Percentiles rank a stretch among this genome's conserved stretches.
Evolutionary conservation across 2,797 vertebrate genomes (phyloP).

Genomic region (Hyperoplus lanceolatus): DNA sequence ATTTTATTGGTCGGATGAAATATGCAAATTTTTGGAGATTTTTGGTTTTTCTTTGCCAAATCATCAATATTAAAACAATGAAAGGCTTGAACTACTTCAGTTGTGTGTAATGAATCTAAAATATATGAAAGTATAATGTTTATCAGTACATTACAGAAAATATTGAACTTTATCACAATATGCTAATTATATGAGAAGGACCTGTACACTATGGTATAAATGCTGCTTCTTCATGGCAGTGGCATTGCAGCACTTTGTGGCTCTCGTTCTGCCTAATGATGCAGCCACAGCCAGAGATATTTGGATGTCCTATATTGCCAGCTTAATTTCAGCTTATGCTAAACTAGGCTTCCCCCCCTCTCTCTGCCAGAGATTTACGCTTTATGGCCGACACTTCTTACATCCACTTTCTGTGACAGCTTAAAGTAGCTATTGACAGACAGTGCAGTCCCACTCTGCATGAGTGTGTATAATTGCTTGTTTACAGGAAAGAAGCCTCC

Average conservation of each 20-base stretch:
- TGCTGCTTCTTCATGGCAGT: slow-evolving; percentile 55
- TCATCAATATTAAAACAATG: no score
- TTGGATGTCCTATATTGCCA: slow-evolving; percentile 80
- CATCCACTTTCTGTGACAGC: slow-evolving; percentile 79
- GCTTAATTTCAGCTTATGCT: slow-evolving; percentile 85
- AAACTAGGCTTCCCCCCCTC: slow-evolving; percentile 68
- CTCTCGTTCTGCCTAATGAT: slow-evolving; percentile 74
- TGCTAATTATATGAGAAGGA: no score
- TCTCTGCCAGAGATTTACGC: slow-evolving; percentile 70
- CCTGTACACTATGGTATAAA: slow-evolving; percentile 37
- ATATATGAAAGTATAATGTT: no score
- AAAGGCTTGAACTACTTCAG: no score
- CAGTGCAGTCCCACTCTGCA: slow-evolving; percentile 69
- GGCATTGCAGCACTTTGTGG: slow-evolving; percentile 59
- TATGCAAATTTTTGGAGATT: no score
- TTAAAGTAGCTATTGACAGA: slow-evolving; percentile 81
- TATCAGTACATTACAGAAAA: no score
- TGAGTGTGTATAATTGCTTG: slow-evolving; percentile 82
- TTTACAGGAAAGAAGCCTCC: slow-evolving; percentile 76
- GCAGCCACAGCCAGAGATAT: slow-evolving; percentile 70
- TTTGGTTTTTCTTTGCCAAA: no score
- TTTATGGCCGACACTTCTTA: slow-evolving; percentile 73
- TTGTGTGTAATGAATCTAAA: no score
- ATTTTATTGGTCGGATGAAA: no score
- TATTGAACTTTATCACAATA: no score